phyloP scores from a whole-genome alignment of 2,888 invertebrate species.

The Drosophila setosimentum region DNA sequence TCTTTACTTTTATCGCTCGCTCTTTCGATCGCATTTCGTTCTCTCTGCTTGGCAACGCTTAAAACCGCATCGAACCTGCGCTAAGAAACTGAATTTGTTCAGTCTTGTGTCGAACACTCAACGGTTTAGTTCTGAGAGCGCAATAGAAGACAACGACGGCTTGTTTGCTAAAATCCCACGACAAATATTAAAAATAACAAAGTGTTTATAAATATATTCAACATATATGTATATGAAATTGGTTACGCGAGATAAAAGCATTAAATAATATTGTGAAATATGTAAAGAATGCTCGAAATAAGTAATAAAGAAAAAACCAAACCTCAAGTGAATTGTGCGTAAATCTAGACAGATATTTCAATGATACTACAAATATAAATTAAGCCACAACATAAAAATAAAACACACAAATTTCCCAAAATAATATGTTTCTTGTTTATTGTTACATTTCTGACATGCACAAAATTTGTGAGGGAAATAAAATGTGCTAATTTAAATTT shows the following conservation, averaged over 20 bases:
- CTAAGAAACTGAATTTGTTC: slow-evolving; percentile 28
- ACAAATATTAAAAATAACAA: slow-evolving; percentile 16
- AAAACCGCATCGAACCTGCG: slow-evolving; percentile 29
- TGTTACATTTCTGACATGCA: slow-evolving; percentile 47
- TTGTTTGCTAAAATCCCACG: background rate
- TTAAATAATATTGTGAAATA: slow-evolving; percentile 68
- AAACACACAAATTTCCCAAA: slow-evolving; percentile 25
- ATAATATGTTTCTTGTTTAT: slow-evolving; percentile 24
- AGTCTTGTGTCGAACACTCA: slow-evolving; percentile 82
- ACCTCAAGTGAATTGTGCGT: slow-evolving; percentile 56
- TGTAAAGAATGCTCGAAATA: slow-evolving; percentile 44
- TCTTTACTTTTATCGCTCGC: slow-evolving; percentile 7
- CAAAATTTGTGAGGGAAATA: background rate
- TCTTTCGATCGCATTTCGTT: slow-evolving; percentile 5
- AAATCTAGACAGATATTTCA: slow-evolving; percentile 36
- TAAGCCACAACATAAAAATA: slow-evolving; percentile 28
- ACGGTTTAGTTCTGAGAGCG: slow-evolving; percentile 59
- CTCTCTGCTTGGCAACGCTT: slow-evolving; percentile 6
- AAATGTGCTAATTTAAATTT: slow-evolving; percentile 27
- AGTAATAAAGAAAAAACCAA: slow-evolving; percentile 31
- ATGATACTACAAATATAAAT: slow-evolving; percentile 43
- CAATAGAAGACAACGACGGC: slow-evolving; percentile 69
- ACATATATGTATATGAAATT: slow-evolving; percentile 14
- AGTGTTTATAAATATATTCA: slow-evolving; percentile 6
- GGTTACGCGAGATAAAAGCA: slow-evolving; percentile 36